Evolutionary conservation across 2,113 vertebrate genomes (phyloP), one percentile per base, ranked within the genome.

Genomic region (Catharus fuscescens): DNA sequence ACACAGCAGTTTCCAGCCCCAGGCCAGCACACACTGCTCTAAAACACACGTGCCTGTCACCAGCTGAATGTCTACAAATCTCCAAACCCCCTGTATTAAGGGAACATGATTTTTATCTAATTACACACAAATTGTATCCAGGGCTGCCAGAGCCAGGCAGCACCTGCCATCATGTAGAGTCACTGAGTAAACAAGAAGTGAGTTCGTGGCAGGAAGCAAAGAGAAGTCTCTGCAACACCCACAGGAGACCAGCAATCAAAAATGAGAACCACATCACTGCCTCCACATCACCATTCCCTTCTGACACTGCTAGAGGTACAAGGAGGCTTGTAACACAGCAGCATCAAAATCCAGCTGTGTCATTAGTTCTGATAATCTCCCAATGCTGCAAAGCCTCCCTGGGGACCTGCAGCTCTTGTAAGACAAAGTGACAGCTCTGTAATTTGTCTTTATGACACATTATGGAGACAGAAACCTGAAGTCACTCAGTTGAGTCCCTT

Each of bases 371-470:
- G 71, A 31, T 12, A 10, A 47, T 72, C 85, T 80, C 90, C 40
- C 73, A 64, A 2, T 0, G 7, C 23, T 70, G 87, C 0, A 0
- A 25, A 87, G 52, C 29, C 21, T 70, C 90, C 48, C 38, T 10
- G 2, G 56, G 47, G 92, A 87, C 77, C 72, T 40, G 29, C 70
- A 79, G 64, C 38, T 66, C 76, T n/a, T 0, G 0, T 14, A 50
- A 84, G 77, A 77, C 66, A 82, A 81, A 64, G 60, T 57, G 44
- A 79, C 87, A 89, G 90, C 61, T 81, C 73, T 69, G 56, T 56
- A 21, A 82, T 85, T 82, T 92, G 28, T 71, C 57, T 70, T 84
- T 18, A 28, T 31, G 65, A 79, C 18, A 53, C 10, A 47, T 52
- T 56, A 65, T 2, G 6, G 45, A 82, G 61, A 93, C 17, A 83